Conservation (phyloP, 2,113 vertebrate genomes). For the Colinus virginianus region DNA sequence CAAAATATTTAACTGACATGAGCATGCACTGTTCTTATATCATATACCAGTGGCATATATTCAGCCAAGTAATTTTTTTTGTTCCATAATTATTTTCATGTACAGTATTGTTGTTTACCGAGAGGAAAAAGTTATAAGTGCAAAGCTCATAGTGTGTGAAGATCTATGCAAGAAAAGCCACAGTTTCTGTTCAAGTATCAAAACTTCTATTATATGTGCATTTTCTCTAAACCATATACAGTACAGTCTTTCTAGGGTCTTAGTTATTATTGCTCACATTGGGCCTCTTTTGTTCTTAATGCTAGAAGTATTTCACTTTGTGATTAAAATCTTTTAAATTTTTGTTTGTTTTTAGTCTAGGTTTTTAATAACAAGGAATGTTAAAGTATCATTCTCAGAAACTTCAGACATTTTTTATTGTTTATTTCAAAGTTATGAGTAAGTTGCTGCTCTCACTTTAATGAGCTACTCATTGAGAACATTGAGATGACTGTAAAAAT, state of each 20-base stretch:
- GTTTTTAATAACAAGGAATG: background rate
- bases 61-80: background rate
- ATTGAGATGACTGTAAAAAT: background rate
- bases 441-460: background rate
- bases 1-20: background rate
- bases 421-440: background rate
- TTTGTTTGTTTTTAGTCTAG: background rate
- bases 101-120: background rate
- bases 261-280: background rate
- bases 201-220: background rate
- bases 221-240: background rate
- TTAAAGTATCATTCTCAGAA: background rate
- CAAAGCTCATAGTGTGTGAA: background rate
- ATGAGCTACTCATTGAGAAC: background rate
- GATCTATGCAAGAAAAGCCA: background rate
- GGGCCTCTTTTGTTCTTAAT: background rate
- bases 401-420: background rate
- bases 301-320: background rate
- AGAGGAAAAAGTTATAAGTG: background rate
- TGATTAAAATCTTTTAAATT: background rate
- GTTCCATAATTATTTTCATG: background rate
- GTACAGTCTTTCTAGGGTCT: background rate
- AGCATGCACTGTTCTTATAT: background rate
- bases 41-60: background rate
- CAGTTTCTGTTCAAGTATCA: background rate